Base-by-base conservation (phyloP, 1,140 invertebrate species). In the Brachionus koreanus region DNA sequence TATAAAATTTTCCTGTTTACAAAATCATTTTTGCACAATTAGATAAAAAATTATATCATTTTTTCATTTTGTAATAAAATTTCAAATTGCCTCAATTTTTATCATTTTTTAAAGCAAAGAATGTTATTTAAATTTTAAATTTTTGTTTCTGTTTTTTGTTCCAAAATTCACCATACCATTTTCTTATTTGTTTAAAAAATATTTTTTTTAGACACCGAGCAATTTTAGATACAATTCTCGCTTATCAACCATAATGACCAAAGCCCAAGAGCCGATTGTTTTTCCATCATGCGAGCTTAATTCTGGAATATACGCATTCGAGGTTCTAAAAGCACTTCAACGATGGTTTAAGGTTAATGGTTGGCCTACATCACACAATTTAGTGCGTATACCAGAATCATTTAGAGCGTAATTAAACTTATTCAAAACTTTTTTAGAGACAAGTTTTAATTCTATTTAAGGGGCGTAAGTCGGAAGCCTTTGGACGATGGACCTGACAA, bases 201-300 rank as follows among this genome's bases (percentile, higher is more conserved):
- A 4, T 29, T 9, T 65, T 39, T 39, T 43, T 13, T 3, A 74
- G 69, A 74, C 42, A 3, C 39, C 42, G 12, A 74, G 29, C 19
- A 74, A 46, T 23, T 46, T 46, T 2, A 43, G 43, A 19, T 74
- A 74, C 25, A 46, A 74, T 19, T 74, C 69, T 13, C 39, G 69
- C 7, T n/a, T 46, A 46, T 74, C 69, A 46, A 46, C 69, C 46
- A 43, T 74, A 2, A 23, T 74, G 23, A 74, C 69, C 16, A 74
- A 74, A 46, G 69, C 69, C 25, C 69, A 74, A 74, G 69, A 74
- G 33, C 69, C 69, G 16, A 57, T 79, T 29, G 33, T 61, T 23
- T 79, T 79, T 79, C 76, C 76, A 79, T 79, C 61, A 35, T 65
- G 46, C 12, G 76, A 79, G 37, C 37, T 42, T 3, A 57, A 61